Evolutionary conservation across 2,797 vertebrate genomes (phyloP).

Genomic region (Glyptemys insculpta): DNA sequence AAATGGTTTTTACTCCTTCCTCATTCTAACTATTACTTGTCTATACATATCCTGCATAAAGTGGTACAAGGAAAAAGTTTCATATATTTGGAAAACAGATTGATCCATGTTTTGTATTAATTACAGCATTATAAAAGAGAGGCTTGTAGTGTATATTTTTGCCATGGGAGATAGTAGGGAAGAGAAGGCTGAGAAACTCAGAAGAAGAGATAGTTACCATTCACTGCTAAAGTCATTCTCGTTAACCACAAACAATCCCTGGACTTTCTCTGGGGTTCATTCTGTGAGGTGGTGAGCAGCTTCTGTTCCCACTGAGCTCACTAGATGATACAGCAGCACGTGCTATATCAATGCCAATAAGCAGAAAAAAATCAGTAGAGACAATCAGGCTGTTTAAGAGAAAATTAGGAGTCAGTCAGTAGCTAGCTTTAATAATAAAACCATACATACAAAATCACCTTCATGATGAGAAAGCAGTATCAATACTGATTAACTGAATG

Average conservation of each 20-base stretch:
- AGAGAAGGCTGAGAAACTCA: neutral
- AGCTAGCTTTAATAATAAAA: neutral
- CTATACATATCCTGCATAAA: neutral
- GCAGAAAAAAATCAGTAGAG: neutral
- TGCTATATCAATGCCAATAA: neutral
- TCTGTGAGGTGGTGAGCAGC: neutral
- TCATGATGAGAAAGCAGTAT: neutral
- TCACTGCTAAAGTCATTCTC: neutral
- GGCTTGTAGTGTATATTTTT: neutral
- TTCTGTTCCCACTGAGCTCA: neutral
- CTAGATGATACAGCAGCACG: neutral
- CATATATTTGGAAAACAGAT: neutral
- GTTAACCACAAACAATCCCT: neutral
- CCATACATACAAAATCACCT: neutral
- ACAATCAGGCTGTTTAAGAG: neutral
- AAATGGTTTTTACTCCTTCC: neutral
- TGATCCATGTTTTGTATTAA: neutral
- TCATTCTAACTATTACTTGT: neutral
- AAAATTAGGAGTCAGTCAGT: fast-evolving
- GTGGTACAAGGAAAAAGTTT: neutral
- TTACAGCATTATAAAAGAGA: neutral
- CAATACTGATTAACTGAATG: neutral
- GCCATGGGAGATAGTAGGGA: neutral
- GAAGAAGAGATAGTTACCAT: neutral
- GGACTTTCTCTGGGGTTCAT: neutral